phyloP scores from a whole-genome alignment of 23 tunicate species.

The Trididemnum clinides region DNA sequence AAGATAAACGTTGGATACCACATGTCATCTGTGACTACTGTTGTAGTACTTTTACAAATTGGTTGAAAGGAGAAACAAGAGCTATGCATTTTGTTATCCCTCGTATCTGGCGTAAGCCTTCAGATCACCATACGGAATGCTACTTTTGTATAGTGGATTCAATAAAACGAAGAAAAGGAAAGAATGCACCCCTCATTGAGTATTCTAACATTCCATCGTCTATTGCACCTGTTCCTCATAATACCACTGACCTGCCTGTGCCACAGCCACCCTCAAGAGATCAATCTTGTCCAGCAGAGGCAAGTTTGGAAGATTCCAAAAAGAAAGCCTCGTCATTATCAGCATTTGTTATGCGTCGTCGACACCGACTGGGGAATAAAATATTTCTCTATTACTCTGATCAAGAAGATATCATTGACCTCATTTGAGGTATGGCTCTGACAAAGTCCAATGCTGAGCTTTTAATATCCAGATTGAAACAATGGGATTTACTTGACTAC shows the following conservation, averaged over 20 bases:
- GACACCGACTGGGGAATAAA: not conserved
- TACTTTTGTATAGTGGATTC: constrained; percentile 9
- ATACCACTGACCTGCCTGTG: not conserved
- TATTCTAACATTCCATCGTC: too few relatives aligned
- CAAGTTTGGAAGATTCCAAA: not conserved
- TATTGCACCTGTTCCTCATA: not conserved
- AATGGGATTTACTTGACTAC: not conserved
- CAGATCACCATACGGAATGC: constrained; percentile 10
- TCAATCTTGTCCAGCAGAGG: constrained; percentile 13
- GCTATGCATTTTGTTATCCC: constrained; percentile 2
- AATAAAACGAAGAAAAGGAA: constrained; percentile 10
- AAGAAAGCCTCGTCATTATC: not conserved
- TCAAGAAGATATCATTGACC: constrained; percentile 6
- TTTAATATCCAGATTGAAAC: too few relatives aligned
- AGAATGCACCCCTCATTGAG: not conserved
- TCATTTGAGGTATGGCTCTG: constrained; percentile 15
- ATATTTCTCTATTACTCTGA: not conserved
- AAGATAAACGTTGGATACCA: too few relatives aligned
- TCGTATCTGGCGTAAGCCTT: constrained; percentile 14
- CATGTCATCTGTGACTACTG: constrained; percentile 2
- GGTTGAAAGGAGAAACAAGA: not conserved
- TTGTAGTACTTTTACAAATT: not conserved
- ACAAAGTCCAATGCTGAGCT: constrained; percentile 21
- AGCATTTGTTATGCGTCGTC: not conserved
- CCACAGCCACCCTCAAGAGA: constrained; percentile 12